Conservation (phyloP, 1,140 invertebrate genomes). For the Holotrichia oblita region DNA sequence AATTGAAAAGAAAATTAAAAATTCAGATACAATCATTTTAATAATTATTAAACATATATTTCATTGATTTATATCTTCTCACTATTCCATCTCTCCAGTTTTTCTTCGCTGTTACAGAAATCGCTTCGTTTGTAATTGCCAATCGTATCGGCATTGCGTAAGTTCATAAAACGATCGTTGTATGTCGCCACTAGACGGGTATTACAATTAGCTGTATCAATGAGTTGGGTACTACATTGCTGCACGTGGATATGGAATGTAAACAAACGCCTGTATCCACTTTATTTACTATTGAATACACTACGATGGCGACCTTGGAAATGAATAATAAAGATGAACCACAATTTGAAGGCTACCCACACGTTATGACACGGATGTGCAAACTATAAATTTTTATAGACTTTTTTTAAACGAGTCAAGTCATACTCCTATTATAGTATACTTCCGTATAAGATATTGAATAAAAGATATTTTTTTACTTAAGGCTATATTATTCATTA, state of each 20-base stretch:
- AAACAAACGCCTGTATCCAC: constrained; percentile 15
- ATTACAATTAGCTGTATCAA: constrained; percentile 30
- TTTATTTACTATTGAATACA: constrained; percentile 32
- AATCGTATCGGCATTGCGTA: background rate
- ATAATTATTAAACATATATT: too few relatives aligned
- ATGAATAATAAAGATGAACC: background rate
- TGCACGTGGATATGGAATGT: constrained; percentile 28
- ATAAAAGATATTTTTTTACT: too few relatives aligned
- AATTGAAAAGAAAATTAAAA: too few relatives aligned
- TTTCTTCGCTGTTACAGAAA: background rate
- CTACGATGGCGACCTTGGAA: constrained; percentile 13
- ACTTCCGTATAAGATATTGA: too few relatives aligned
- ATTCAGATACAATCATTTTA: too few relatives aligned
- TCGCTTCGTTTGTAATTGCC: background rate
- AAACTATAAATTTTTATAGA: background rate
- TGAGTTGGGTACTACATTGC: constrained; percentile 3
- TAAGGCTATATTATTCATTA: too few relatives aligned
- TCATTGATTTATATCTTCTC: background rate
- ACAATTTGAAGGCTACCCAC: background rate
- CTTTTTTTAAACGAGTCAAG: background rate
- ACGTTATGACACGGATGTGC: background rate
- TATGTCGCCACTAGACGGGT: constrained; percentile 27
- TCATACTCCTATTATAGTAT: background rate
- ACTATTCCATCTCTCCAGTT: background rate
- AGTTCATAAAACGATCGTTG: constrained; percentile 14